Evolutionary conservation across 2,797 vertebrate species (phyloP).

Genomic region (Molossus alvarezi): DNA sequence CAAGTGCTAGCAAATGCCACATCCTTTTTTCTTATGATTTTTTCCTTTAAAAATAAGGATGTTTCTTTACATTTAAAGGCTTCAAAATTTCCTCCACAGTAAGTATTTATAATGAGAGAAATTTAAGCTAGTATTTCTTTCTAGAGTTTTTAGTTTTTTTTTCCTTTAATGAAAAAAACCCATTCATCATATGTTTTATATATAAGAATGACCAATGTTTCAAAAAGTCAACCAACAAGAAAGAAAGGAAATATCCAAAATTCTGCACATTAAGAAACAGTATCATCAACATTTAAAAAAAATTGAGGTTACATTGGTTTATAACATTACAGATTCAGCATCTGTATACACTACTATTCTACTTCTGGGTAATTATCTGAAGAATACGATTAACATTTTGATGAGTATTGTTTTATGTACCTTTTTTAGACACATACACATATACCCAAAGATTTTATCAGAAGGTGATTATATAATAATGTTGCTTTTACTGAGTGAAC

Average conservation of each 20-base stretch:
- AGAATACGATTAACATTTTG: not conserved
- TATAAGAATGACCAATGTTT: not conserved
- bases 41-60: not conserved
- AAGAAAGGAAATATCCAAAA: slow-evolving; percentile 5
- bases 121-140: not conserved
- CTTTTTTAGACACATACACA: not conserved
- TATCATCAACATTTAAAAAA: not conserved
- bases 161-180: not conserved
- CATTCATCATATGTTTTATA: slow-evolving; percentile 11
- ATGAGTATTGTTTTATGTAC: not conserved
- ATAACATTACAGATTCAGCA: not conserved
- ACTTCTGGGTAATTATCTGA: not conserved
- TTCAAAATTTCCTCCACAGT: not conserved
- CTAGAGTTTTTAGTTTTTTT: not conserved
- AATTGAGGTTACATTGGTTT: not conserved
- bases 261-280: not conserved
- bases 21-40: not conserved
- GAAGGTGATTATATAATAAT: not conserved
- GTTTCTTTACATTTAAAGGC: not conserved
- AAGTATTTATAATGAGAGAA: slow-evolving; percentile 13
- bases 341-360: not conserved
- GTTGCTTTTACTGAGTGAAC: not conserved
- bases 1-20: not conserved
- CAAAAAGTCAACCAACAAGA: not conserved
- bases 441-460: not conserved